Evolutionary conservation across 2,797 vertebrate genomes (phyloP).

Genomic region (Poecilia velifera): DNA sequence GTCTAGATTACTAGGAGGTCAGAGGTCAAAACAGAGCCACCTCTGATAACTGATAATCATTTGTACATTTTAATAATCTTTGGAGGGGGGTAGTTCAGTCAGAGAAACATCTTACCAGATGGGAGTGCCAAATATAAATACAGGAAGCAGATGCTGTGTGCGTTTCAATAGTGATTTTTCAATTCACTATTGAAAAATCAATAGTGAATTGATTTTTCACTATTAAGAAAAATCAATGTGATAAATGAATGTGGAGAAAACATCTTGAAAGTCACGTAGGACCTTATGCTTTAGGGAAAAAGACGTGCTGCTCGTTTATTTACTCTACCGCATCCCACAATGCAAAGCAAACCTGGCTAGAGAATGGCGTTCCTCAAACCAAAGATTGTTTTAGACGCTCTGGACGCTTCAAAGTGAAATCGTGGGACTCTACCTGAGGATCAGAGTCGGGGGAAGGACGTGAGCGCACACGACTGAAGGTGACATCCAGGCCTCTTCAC

Average conservation of each 20-base stretch:
- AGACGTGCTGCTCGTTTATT: neutral
- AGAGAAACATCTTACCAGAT: neutral
- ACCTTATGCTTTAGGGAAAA: neutral
- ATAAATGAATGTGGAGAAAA: neutral
- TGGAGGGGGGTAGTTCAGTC: neutral
- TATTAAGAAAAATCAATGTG: neutral
- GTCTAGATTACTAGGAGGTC: neutral
- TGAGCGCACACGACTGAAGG: neutral
- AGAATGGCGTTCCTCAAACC: neutral
- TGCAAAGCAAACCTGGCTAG: neutral
- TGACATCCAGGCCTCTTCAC: neutral
- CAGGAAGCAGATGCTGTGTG: neutral
- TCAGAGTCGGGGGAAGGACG: neutral
- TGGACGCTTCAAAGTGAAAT: neutral
- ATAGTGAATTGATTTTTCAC: neutral
- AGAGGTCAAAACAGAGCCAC: neutral
- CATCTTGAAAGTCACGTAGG: neutral
- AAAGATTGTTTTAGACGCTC: neutral
- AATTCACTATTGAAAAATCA: too few species aligned
- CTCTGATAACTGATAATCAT: neutral
- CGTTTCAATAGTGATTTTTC: neutral
- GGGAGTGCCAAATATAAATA: neutral
- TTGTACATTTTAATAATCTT: neutral
- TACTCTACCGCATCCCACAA: neutral
- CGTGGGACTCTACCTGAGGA: neutral